Conservation (phyloP, 2,113 vertebrate species). For the Microcebus ravelobensis region DNA sequence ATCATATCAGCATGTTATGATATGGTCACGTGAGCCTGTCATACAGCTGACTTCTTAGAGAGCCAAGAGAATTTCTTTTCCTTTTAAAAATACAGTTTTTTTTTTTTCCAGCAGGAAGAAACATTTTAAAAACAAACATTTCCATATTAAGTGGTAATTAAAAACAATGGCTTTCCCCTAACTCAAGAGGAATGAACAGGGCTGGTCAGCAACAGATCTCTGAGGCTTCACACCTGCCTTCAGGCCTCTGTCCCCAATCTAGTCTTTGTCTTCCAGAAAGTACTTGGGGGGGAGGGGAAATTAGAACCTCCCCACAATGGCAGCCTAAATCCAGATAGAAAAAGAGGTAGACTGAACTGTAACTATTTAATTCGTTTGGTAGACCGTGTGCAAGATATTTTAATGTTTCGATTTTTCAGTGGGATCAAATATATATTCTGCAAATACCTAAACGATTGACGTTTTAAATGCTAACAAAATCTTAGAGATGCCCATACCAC, state of each 20-base stretch:
- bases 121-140: slow-evolving; percentile 80
- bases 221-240: slow-evolving; percentile 50
- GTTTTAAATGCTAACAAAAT: slow-evolving; percentile 22
- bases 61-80: slow-evolving; percentile 82
- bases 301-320: slow-evolving; percentile 32
- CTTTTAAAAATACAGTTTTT: slow-evolving; percentile 85
- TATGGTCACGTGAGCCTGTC: slow-evolving; percentile 80
- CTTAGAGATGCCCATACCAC: not conserved
- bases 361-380: slow-evolving; percentile 49
- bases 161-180: slow-evolving; percentile 82
- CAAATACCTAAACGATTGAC: slow-evolving; percentile 16
- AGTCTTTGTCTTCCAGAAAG: slow-evolving; percentile 54
- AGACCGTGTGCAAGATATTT: slow-evolving; percentile 33
- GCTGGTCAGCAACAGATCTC: slow-evolving; percentile 80
- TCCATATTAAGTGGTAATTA: slow-evolving; percentile 80
- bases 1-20: slow-evolving; percentile 84
- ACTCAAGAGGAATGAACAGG: slow-evolving; percentile 59
- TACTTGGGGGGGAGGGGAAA: not conserved
- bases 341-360: slow-evolving; percentile 79
- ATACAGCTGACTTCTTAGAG: slow-evolving; percentile 83
- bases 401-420: slow-evolving; percentile 40
- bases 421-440: slow-evolving; percentile 29
- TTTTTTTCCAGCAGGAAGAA: slow-evolving; percentile 79
- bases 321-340: slow-evolving; percentile 59
- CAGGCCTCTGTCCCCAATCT: not conserved